Base-by-base conservation (phyloP, 2,113 vertebrate species). In the Oenanthe melanoleuca region DNA sequence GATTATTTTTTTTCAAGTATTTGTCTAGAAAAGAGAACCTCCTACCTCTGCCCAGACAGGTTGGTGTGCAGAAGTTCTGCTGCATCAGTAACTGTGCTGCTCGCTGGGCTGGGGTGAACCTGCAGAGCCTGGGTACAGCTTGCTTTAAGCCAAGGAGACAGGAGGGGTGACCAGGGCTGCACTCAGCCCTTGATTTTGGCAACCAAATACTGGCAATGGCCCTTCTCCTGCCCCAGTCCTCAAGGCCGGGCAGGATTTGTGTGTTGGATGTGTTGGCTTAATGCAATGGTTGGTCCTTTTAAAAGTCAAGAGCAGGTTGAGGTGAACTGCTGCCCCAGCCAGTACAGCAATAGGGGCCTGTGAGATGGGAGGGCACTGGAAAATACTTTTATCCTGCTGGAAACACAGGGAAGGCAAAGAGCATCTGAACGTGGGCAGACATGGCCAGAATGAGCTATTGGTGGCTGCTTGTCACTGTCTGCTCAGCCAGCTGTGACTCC, bases 151-250 rank as follows among this genome's bases (percentile, higher is more conserved):
- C 24, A n/a, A 38, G 34, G 26, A 81, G 45, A 20, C 12, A 38
- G 53, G 70, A 75, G 14, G 25, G 12, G 18, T 34, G 49, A 12
- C 49, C 40, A 52, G 14, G 20, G 9, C 47, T 80, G 81, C 83
- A 55, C 61, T 79, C 44, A 72, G 61, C 47, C 50, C 33, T 33
- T 64, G 56, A 28, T 87, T 34, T 52, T 47, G 13, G 65, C 71
- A 80, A 4, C 28, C 10, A 50, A 20, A 38, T 0, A 0, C 37
- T 75, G 61, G 16, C 1, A 0, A 10, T 55, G 69, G 19, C 34
- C 49, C 1, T 81, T 86, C 47, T 80, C 9, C 33, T 47, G 34
- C 47, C 65, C 29, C 38, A 22, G 1, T 66, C 63, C 38, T 80
- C 52, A 21, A 24, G 45, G 26, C 40, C 7, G 8, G 65, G 44